Conservation (phyloP, 2,888 invertebrate genomes). For the Ariolimax columbianus region DNA sequence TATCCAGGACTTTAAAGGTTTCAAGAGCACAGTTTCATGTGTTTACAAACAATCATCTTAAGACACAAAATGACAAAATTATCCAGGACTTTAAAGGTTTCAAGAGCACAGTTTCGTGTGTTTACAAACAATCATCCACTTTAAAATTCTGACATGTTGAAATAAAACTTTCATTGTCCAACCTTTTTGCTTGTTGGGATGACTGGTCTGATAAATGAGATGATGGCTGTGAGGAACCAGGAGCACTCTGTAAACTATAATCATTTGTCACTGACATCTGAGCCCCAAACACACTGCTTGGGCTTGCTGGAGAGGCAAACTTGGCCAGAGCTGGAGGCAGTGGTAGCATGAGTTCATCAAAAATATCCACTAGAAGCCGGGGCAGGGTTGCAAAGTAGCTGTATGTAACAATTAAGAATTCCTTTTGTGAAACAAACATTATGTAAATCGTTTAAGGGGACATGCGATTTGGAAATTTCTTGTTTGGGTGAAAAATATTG, state of each 20-base stretch:
- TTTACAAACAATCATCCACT: too few species aligned
- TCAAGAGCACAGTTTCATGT: too few species aligned
- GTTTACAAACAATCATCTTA: too few species aligned
- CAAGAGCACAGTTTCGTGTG: too few species aligned
- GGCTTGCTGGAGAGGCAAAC: slow-evolving; percentile 63
- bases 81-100: too few species aligned
- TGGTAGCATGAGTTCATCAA: slow-evolving; percentile 73
- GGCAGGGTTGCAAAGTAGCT: slow-evolving; percentile 68
- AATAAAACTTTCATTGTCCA: neutral
- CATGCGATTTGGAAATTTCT: too few species aligned
- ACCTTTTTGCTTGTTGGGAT: slow-evolving; percentile 44
- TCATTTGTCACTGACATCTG: slow-evolving; percentile 11
- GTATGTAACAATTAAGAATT: slow-evolving; percentile 15
- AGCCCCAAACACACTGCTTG: slow-evolving; percentile 40
- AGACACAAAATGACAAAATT: too few species aligned
- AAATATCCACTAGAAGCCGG: slow-evolving; percentile 65
- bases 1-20: too few species aligned
- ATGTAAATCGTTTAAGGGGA: neutral
- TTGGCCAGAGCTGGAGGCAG: slow-evolving; percentile 65
- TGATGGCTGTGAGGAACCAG: slow-evolving; percentile 36
- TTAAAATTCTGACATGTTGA: neutral
- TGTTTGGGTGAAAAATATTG: too few species aligned
- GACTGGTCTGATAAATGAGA: slow-evolving; percentile 33
- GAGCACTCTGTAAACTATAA: slow-evolving; percentile 37
- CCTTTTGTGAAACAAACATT: neutral